Evolutionary conservation across 2,113 vertebrate species (phyloP).

Genomic region (Oryctolagus cuniculus): mOryCun1.1 NC_091433.1:145975001-145975500

Average conservation of each 20-base stretch:
- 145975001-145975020: neutral
- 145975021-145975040: neutral
- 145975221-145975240: neutral
- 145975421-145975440: neutral
- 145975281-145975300: neutral
- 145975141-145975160: neutral
- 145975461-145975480: too few relatives aligned
- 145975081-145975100: neutral
- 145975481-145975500: too few relatives aligned
- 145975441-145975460: neutral
- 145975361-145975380: constrained; percentile 9
- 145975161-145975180: neutral
- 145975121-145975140: neutral
- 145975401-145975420: neutral
- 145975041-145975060: neutral
- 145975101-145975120: neutral
- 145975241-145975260: neutral
- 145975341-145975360: neutral
- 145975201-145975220: neutral
- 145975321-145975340: neutral
- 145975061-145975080: neutral
- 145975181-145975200: neutral
- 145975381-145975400: neutral
- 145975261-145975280: neutral
- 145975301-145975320: neutral